Percentiles rank a stretch among this genome's conserved stretches.
phyloP scores from a whole-genome alignment of 2,113 vertebrate genomes.

The Cynocephalus volans region DNA sequence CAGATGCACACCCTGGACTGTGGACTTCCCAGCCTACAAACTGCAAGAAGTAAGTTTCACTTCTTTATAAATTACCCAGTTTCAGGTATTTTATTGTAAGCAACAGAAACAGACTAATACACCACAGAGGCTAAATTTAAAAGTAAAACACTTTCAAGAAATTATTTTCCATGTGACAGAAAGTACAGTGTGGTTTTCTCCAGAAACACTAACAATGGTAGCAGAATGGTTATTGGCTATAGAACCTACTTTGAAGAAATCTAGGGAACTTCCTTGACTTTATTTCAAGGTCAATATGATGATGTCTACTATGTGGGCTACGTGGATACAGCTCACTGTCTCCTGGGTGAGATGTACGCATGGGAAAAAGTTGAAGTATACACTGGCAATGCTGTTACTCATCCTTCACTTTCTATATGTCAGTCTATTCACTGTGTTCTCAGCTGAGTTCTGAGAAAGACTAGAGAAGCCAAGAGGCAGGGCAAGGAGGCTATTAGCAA shows the following conservation, averaged over 20 bases:
- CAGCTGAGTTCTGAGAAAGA: neutral
- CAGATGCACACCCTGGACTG: too few relatives aligned
- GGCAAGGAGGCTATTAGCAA: neutral
- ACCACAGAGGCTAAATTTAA: neutral
- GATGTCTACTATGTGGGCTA: neutral
- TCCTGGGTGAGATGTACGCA: fast-evolving
- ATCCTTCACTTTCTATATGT: neutral
- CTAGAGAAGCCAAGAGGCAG: neutral
- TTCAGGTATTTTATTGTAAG: too few relatives aligned
- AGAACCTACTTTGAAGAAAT: constrained; percentile 27
- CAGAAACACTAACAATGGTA: neutral
- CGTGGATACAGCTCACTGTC: neutral
- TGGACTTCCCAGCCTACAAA: too few relatives aligned
- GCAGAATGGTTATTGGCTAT: neutral
- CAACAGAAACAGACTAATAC: too few relatives aligned
- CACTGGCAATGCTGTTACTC: neutral
- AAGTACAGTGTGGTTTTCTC: neutral
- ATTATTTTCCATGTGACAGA: neutral
- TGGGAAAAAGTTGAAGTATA: neutral
- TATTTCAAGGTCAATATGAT: neutral
- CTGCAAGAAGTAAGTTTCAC: too few relatives aligned
- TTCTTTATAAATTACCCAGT: too few relatives aligned
- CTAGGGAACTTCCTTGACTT: neutral
- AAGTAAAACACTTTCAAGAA: neutral
- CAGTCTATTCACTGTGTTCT: neutral